phyloP scores from a whole-genome alignment of 2,113 vertebrate species.

The Thinocorus orbignyianus region DNA sequence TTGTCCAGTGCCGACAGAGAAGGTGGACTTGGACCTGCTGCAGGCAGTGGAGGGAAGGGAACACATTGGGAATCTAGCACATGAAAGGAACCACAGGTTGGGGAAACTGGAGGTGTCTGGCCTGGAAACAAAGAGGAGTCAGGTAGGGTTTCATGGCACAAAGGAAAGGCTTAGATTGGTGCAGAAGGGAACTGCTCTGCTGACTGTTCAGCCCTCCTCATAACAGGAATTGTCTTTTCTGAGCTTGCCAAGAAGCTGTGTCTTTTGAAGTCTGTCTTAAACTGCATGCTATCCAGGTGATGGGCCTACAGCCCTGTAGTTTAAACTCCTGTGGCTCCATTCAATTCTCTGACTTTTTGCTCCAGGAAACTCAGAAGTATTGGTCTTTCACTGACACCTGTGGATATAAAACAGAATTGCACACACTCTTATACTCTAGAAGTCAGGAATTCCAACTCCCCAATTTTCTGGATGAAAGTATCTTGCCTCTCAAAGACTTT shows the following conservation, averaged over 20 bases:
- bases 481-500: not conserved
- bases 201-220: not conserved
- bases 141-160: not conserved
- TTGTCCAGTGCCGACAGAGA: not conserved
- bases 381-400: conserved; percentile 58
- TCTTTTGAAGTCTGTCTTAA: not conserved
- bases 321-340: not conserved
- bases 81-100: rapidly evolving
- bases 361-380: not conserved
- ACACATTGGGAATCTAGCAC: rapidly evolving
- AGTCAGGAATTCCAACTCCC: not conserved
- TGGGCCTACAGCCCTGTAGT: not conserved
- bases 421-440: not conserved
- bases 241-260: not conserved
- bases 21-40: rapidly evolving
- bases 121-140: not conserved
- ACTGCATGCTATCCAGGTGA: not conserved
- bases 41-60: not conserved
- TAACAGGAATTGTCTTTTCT: not conserved
- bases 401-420: not conserved
- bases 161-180: not conserved
- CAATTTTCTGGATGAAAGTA: not conserved
- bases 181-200: not conserved
- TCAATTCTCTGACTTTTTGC: rapidly evolving
- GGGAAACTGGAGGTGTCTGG: not conserved